Evolutionary conservation across 2,113 vertebrate genomes (phyloP), one percentile per base, ranked within the genome.

Genomic region (Melospiza georgiana): DNA sequence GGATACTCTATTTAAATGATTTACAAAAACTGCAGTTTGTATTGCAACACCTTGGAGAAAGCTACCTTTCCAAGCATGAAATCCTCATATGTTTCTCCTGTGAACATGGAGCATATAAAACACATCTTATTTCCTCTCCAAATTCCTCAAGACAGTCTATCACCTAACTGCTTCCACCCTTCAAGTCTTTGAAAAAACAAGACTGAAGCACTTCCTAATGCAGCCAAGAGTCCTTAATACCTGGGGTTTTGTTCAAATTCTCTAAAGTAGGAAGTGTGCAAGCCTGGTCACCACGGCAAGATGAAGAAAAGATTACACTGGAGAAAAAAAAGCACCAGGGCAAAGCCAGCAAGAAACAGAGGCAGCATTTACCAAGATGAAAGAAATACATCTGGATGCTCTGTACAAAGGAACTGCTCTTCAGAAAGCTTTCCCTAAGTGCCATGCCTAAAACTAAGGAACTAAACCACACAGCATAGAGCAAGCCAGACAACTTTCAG

Each of bases 181-280:
- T 93, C n/a, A 86, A 85, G 13, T 71, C 89, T 87, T 75, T 15
- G 4, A 54, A 73, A 86, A 83, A 54, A 49, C 19, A 79, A 62
- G 31, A 82, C 37, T 59, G 35, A 55, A 89, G 61, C 52, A 91
- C 63, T 87, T 89, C 55, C 15, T 69, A 90, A 65, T 41, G 52
- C 71, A 83, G 57, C 65, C 30, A 74, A 76, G 75, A 76, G 43
- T 48, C 81, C 67, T 78, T 67, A 91, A 65, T 93, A 92, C 41
- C 84, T 69, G 44, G 22, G 43, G 72, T 46, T 95, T 88, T 94
- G 74, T 90, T 95, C 76, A 39, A 17, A 37, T 95, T 87, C 94
- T 96, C 89, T 87, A 51, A 33, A 81, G 81, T 9, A 91, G 81
- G 78, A 97, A 95, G 89, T 85, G 9, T 87, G 79, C 68, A 95